Evolutionary conservation across 2,888 invertebrate genomes (phyloP).

Genomic region (Synergus gifuensis): DNA sequence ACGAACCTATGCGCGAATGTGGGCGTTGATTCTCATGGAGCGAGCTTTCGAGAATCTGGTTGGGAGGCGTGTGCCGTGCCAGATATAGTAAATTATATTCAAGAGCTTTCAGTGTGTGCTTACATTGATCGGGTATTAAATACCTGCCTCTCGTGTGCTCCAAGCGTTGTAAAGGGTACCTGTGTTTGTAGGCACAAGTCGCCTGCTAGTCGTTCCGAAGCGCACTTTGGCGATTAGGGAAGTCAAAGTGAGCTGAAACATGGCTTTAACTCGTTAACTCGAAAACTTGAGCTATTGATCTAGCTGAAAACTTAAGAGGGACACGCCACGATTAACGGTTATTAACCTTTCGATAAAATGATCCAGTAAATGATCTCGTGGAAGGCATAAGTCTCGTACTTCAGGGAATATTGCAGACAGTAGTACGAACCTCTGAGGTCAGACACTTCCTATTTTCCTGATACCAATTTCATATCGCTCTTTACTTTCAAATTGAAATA

Average conservation of each 20-base stretch:
- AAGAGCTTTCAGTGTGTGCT: slow-evolving; percentile 27
- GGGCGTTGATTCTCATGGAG: slow-evolving; percentile 10
- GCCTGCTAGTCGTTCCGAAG: slow-evolving; percentile 3
- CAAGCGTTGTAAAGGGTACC: slow-evolving; percentile 3
- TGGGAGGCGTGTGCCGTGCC: background rate
- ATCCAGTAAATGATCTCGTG: background rate
- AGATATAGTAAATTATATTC: slow-evolving; percentile 40
- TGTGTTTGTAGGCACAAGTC: slow-evolving; percentile 1
- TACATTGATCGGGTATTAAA: slow-evolving; percentile 34
- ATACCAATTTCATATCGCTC: no score
- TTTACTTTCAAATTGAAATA: no score
- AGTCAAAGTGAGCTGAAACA: slow-evolving; percentile 16
- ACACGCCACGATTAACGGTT: background rate
- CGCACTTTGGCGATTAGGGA: slow-evolving; percentile 9
- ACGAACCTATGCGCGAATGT: slow-evolving; percentile 4
- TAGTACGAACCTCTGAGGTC: no score
- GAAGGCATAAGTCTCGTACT: background rate
- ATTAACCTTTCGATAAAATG: background rate
- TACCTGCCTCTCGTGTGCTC: slow-evolving; percentile 32
- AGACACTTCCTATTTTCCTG: no score
- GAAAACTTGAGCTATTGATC: slow-evolving; percentile 29
- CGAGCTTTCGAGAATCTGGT: slow-evolving; percentile 6
- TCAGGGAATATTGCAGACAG: background rate
- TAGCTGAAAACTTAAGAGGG: background rate
- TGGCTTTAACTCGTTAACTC: slow-evolving; percentile 6